A percentile compares a stretch with the other conserved stretches of the same genome.
Conservation (phyloP, 2,113 vertebrate genomes). For the Mus pahari region DNA sequence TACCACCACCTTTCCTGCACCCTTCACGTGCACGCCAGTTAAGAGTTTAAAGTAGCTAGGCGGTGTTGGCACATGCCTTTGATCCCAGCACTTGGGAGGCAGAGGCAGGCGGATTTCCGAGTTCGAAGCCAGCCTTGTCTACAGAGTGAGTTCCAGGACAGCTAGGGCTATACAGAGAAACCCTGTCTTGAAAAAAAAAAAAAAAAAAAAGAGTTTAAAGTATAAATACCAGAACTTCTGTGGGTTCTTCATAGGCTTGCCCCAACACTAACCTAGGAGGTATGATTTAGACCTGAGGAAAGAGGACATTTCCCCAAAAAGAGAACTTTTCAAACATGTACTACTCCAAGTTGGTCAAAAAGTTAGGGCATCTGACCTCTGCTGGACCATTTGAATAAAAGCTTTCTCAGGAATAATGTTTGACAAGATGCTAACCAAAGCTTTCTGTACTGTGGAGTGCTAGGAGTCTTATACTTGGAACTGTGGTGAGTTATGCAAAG, state of each 20-base stretch:
- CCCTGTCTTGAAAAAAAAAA: too few relatives aligned
- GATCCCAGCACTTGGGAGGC: too few relatives aligned
- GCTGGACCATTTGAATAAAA: background rate
- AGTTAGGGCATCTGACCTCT: background rate
- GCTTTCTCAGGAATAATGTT: background rate
- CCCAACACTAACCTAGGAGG: background rate
- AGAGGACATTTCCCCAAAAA: slow-evolving; percentile 55
- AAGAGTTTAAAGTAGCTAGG: slow-evolving; percentile 29
- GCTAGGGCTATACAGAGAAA: too few relatives aligned
- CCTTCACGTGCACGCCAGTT: background rate
- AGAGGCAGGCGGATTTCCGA: too few relatives aligned
- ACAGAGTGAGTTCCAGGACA: too few relatives aligned
- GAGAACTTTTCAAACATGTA: background rate
- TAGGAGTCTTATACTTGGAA: background rate
- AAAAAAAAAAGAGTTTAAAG: slow-evolving; percentile 29
- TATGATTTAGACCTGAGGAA: background rate
- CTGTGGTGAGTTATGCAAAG: background rate
- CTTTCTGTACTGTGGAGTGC: background rate
- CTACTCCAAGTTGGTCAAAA: background rate
- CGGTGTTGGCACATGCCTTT: too few relatives aligned
- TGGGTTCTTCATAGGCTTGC: background rate
- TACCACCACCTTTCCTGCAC: background rate
- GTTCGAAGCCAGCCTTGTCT: too few relatives aligned
- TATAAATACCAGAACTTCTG: background rate
- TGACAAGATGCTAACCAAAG: background rate